A percentile compares a stretch with the other conserved stretches of the same genome.
Conservation (phyloP, 1,140 invertebrate genomes). For the Trachelipus rathkii region DNA sequence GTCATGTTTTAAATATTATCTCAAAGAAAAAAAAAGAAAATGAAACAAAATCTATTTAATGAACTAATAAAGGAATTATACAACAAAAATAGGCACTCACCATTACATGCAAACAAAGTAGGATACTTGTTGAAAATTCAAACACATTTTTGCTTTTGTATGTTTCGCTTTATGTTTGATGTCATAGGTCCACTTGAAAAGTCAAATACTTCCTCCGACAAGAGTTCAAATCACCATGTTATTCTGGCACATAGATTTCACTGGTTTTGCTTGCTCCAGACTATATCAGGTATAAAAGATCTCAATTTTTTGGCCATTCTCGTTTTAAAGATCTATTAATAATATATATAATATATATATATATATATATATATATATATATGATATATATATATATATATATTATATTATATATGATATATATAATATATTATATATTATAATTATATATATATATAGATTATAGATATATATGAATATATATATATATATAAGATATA, state of each 20-base stretch:
- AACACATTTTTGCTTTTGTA: slow-evolving; percentile 99
- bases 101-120: slow-evolving; percentile 95
- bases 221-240: slow-evolving; percentile 96
- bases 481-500: no score
- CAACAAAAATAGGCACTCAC: slow-evolving; percentile 50
- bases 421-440: no score
- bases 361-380: slow-evolving; percentile 13
- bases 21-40: no score
- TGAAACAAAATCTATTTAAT: no score
- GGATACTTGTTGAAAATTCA: slow-evolving; percentile 95
- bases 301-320: slow-evolving; percentile 99
- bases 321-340: slow-evolving; percentile 97
- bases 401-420: not conserved
- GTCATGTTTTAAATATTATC: no score
- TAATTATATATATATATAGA: slow-evolving; percentile 9
- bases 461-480: no score
- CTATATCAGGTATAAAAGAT: slow-evolving; percentile 97
- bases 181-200: slow-evolving; percentile 97
- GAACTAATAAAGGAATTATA: no score
- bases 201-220: slow-evolving; percentile 99
- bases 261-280: slow-evolving; percentile 98
- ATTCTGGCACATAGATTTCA: slow-evolving; percentile 97
- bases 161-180: slow-evolving; percentile 98
- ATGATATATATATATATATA: not conserved
- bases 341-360: slow-evolving; percentile 45